Evolutionary conservation across 2,113 vertebrate species (phyloP).

Genomic region (Phodopus roborovskii): DNA sequence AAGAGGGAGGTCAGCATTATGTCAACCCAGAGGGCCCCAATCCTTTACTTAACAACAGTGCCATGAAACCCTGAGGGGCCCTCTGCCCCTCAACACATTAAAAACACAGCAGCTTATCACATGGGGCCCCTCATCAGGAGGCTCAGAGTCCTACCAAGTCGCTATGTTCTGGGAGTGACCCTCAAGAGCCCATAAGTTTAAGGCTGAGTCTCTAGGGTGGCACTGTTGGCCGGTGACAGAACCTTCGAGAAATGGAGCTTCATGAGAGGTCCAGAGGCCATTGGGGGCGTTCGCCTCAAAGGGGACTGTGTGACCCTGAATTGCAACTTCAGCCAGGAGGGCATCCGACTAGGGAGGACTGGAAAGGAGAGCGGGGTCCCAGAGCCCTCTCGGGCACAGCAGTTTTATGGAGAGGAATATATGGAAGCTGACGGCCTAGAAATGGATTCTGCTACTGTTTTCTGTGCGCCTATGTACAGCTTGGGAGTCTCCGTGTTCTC

Average conservation of each 20-base stretch:
- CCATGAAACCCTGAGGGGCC: not conserved
- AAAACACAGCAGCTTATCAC: not conserved
- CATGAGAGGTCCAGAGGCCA: not conserved
- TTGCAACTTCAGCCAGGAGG: not conserved
- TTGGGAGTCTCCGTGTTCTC: not conserved
- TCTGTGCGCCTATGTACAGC: rapidly evolving
- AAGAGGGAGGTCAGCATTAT: not conserved
- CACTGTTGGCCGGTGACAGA: not conserved
- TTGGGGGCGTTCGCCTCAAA: not conserved
- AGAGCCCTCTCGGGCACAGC: not conserved
- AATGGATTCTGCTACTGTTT: too few relatives aligned
- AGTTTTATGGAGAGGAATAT: not conserved
- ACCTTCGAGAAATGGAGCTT: not conserved
- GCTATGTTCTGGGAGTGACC: too few relatives aligned
- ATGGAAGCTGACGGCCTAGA: not conserved
- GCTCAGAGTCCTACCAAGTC: not conserved
- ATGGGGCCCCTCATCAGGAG: not conserved
- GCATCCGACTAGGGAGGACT: not conserved
- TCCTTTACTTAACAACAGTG: rapidly evolving
- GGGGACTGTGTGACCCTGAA: too few relatives aligned
- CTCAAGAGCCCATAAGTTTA: not conserved
- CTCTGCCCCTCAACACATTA: rapidly evolving
- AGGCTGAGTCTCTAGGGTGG: not conserved
- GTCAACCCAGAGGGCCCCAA: not conserved
- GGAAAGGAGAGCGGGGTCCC: not conserved